A percentile compares a stretch with the other conserved stretches of the same genome.
These are phyloP conservation scores for Leptarthrus brevirostris DNA, from an alignment of 2,888 invertebrate genomes.

Conservation along the genomic window DNA sequence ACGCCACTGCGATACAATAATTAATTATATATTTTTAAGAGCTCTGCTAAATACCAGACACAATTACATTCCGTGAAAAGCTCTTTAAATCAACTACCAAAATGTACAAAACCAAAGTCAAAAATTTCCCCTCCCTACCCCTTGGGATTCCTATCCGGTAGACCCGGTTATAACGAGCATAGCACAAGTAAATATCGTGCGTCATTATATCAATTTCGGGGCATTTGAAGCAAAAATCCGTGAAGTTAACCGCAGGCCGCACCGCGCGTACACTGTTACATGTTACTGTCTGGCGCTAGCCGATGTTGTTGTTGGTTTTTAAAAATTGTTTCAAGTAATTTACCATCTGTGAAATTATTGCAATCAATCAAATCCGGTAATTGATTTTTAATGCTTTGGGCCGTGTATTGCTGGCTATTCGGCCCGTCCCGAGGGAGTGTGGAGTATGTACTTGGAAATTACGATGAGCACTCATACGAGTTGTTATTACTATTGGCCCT, in stretches of 20 bases:
- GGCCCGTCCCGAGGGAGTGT: conserved; percentile 25
- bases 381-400: conserved; percentile 56
- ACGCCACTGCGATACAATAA: conserved; percentile 30
- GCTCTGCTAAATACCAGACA: conserved; percentile 29
- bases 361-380: conserved; percentile 57
- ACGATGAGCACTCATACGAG: conserved; percentile 30
- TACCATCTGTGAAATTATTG: conserved; percentile 55
- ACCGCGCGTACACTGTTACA: not conserved
- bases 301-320: conserved; percentile 41
- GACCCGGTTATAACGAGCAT: not conserved
- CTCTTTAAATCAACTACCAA: not conserved
- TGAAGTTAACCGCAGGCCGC: conserved; percentile 18
- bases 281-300: conserved; percentile 33
- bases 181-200: conserved; percentile 3
- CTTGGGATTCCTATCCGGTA: conserved; percentile 1
- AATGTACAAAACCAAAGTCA: conserved; percentile 2
- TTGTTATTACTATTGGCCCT: conserved; percentile 28
- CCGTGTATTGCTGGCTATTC: conserved; percentile 2
- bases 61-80: conserved; percentile 38
- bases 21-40: conserved; percentile 36
- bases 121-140: not conserved
- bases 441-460: conserved; percentile 41
- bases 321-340: conserved; percentile 48
- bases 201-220: conserved; percentile 48
- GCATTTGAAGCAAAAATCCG: conserved; percentile 24